Evolutionary conservation across 1,140 invertebrate genomes (phyloP).

Genomic region (Drosophila truncata): DNA sequence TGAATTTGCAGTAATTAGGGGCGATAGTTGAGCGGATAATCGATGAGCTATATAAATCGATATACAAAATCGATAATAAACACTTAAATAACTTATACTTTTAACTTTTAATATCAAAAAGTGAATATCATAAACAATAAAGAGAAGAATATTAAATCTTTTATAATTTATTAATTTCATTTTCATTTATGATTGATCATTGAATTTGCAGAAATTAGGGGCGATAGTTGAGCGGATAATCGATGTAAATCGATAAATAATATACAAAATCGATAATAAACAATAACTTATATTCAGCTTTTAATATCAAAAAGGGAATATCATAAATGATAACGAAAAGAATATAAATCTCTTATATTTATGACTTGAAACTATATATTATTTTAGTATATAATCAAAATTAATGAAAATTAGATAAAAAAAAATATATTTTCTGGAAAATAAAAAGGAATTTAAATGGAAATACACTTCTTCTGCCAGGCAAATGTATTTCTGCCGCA

Average conservation of each 20-base stretch:
- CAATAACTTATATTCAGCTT: neutral
- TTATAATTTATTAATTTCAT: too few relatives aligned
- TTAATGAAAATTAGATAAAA: too few relatives aligned
- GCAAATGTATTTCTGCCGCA: slow-evolving; percentile 15
- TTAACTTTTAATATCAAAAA: neutral
- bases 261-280: neutral
- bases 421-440: too few relatives aligned
- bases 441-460: neutral
- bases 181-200: too few relatives aligned
- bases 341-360: too few relatives aligned
- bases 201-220: slow-evolving; percentile 1
- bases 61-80: neutral
- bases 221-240: neutral
- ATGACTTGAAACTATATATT: too few relatives aligned
- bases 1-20: slow-evolving; percentile 1
- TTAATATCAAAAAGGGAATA: neutral
- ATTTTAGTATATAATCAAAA: too few relatives aligned
- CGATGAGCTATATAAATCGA: neutral
- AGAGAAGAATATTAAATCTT: too few relatives aligned
- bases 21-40: neutral
- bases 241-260: neutral
- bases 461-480: neutral
- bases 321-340: neutral
- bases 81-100: neutral
- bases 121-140: neutral